These are phyloP conservation scores for Falco rusticolus DNA, from an alignment of 2,797 vertebrate genomes.

Conservation along the genomic window DNA sequence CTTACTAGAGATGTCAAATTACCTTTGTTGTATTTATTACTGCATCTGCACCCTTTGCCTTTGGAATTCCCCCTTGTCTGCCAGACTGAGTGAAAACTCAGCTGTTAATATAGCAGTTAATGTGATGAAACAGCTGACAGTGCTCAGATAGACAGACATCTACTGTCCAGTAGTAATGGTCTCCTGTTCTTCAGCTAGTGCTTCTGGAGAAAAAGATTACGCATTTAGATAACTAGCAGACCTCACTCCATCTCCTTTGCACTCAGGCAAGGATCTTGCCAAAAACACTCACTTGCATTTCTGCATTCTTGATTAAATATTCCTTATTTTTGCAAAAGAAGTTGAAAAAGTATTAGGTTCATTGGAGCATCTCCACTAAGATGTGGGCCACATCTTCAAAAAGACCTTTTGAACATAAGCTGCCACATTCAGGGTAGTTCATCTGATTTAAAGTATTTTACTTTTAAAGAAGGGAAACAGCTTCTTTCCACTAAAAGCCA, in stretches of 20 bases:
- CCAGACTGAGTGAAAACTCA: neutral
- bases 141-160: neutral
- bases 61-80: neutral
- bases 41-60: neutral
- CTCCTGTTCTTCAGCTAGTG: neutral
- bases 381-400: neutral
- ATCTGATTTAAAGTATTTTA: neutral
- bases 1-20: neutral
- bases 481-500: neutral
- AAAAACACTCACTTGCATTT: neutral
- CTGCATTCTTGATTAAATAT: neutral
- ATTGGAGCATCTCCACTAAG: neutral
- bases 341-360: neutral
- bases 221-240: neutral
- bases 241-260: rapidly evolving
- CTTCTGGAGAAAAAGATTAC: neutral
- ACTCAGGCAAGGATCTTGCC: neutral
- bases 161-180: neutral
- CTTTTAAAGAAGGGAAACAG: neutral
- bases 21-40: neutral
- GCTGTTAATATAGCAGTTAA: neutral
- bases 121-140: neutral
- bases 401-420: neutral
- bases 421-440: neutral
- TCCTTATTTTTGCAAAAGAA: neutral